Base-by-base conservation (phyloP, 2,113 vertebrate species). In the Polypterus bichir region DNA sequence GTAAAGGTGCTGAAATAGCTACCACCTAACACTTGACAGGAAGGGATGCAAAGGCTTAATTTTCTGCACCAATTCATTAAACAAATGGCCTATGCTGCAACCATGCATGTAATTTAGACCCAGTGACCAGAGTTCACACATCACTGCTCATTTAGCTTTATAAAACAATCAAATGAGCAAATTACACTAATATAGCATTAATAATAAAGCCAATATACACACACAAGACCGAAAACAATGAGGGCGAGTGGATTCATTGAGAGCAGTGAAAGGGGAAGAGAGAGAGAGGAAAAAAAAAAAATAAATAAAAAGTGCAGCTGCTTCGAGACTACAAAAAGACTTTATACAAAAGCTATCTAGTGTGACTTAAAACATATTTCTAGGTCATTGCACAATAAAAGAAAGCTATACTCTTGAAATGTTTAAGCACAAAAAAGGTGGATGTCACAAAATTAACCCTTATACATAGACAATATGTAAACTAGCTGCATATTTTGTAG, bases 221-320 rank as follows among this genome's bases (percentile, higher is more conserved):
- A 27, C 3, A 4, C 53, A 10, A 62, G 7, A 49, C 52, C 11
- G 47, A 11, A 55, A 3, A 46, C 6, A 5, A 47, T 74, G 66
- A 70, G 59, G 59, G 66, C 48, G n/a, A 46, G 64, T 46, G 67
- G 61, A 49, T 57, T 67, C 54, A 27, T 27, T 57, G 70, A 57
- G 65, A 69, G 64, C 45, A 71, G 64, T 68, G 49, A 59, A 74
- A 74, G 73, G 65, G 62, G 74, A 78, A 73, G 60, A 73, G 47
- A 44, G 45, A 53, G 64, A 71, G 27, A 27, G 61, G 67, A 71
- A 69, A 69, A 71, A 7, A 58, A 56, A 58, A 69, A 71, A 7
- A 58, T 4, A 58, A 58, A 58, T 44, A 44, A 44, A 58, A 57
- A 5, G 9, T 9, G 56, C 56, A 58, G 56, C 56, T 44, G 27